Percentiles rank a stretch among this genome's conserved stretches.
phyloP scores from a whole-genome alignment of 2,888 invertebrate species.

The Chymomyza procnemis region DNA sequence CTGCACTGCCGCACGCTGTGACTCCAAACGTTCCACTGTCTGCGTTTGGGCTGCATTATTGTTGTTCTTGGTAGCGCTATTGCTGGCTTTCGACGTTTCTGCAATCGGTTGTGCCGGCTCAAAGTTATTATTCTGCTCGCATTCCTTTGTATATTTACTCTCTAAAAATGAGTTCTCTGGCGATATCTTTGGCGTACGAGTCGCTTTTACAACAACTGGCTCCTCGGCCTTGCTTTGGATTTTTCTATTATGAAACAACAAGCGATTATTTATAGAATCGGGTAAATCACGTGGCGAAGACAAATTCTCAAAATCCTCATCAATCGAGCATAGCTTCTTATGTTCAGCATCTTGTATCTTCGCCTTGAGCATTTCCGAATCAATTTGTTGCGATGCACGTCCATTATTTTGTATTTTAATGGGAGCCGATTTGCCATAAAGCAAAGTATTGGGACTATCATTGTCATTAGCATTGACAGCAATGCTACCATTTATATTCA shows the following conservation, averaged over 20 bases:
- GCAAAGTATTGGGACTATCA: constrained; percentile 64
- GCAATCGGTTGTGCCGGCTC: constrained; percentile 28
- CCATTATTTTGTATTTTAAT: constrained; percentile 84
- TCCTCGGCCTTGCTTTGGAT: constrained; percentile 65
- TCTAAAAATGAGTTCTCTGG: constrained; percentile 78
- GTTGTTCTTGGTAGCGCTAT: neutral
- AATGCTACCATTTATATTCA: constrained; percentile 63
- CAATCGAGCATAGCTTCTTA: constrained; percentile 72
- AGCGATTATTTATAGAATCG: constrained; percentile 72
- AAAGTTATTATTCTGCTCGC: constrained; percentile 68
- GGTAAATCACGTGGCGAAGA: constrained; percentile 77
- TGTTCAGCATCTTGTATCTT: constrained; percentile 76
- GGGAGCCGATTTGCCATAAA: constrained; percentile 83
- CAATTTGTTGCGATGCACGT: constrained; percentile 84
- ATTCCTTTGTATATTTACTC: constrained; percentile 74
- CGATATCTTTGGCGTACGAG: constrained; percentile 76
- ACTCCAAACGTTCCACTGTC: constrained; percentile 3
- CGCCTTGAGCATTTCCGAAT: constrained; percentile 81
- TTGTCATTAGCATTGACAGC: constrained; percentile 52
- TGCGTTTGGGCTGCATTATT: neutral
- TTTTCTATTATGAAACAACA: constrained; percentile 67
- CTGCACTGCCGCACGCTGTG: no score
- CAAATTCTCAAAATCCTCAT: constrained; percentile 75
- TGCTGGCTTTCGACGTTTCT: neutral
- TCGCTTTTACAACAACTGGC: constrained; percentile 76